Conservation (phyloP, 2,888 invertebrate genomes). For the Machimus atricapillus region DNA sequence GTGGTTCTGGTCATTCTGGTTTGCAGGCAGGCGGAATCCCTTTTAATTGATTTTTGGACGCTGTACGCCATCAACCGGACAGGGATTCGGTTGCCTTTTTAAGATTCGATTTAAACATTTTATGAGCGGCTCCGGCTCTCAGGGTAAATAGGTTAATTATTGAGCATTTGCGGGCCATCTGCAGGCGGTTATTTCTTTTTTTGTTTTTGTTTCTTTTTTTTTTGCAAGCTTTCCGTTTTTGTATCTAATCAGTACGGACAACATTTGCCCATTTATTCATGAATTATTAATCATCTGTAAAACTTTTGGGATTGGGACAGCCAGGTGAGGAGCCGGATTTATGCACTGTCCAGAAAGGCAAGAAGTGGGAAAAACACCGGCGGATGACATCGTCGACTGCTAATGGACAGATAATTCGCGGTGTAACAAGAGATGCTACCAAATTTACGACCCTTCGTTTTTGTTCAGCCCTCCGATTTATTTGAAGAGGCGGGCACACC, state of each 20-base stretch:
- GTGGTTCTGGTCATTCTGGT: constrained; percentile 34
- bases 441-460: neutral
- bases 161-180: constrained; percentile 5
- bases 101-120: constrained; percentile 13
- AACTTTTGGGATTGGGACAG: neutral
- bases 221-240: neutral
- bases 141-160: constrained; percentile 28
- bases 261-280: constrained; percentile 8
- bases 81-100: neutral
- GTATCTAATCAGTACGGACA: neutral
- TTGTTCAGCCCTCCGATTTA: neutral
- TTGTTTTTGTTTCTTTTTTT: neutral
- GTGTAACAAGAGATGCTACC: constrained; percentile 17
- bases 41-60: constrained; percentile 34
- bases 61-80: neutral
- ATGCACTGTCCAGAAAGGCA: neutral
- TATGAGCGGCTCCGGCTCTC: neutral
- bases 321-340: neutral
- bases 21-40: constrained; percentile 6
- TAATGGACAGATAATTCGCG: constrained; percentile 28
- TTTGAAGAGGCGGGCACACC: neutral
- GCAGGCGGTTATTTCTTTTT: neutral
- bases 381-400: constrained; percentile 4
- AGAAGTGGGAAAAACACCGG: neutral
- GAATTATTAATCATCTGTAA: constrained; percentile 7